Evolutionary conservation across 2,113 vertebrate species (phyloP).

Genomic region (Scytalopus superciliaris): DNA sequence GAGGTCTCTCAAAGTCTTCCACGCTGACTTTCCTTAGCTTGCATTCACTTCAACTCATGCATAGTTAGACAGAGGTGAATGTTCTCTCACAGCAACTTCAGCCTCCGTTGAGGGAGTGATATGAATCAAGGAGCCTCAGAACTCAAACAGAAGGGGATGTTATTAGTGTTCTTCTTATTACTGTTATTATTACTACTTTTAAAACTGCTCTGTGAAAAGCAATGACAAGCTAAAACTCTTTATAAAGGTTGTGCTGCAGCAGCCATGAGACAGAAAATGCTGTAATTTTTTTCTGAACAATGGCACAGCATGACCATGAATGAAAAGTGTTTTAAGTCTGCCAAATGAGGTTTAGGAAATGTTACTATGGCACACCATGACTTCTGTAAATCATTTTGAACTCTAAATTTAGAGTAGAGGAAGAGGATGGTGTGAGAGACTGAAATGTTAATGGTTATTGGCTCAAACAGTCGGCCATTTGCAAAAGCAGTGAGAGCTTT

Average conservation of each 20-base stretch:
- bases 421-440: background rate
- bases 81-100: too few species aligned
- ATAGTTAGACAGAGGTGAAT: too few species aligned
- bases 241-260: background rate
- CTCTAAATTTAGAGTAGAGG: background rate
- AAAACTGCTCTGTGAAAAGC: background rate
- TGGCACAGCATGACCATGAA: background rate
- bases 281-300: background rate
- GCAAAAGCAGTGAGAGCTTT: background rate
- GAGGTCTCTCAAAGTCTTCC: too few species aligned
- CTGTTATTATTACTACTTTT: background rate
- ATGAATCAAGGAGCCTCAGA: background rate
- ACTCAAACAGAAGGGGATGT: background rate
- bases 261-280: background rate
- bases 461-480: background rate
- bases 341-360: background rate
- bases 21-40: too few species aligned
- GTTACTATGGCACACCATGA: background rate
- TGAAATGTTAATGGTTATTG: background rate
- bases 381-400: background rate
- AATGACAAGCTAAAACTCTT: background rate
- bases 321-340: background rate
- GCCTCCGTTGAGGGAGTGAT: background rate
- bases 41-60: too few species aligned
- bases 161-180: background rate